These are phyloP conservation scores for Drosophila trapezifrons DNA, from an alignment of 1,140 invertebrate species.

Conservation along the genomic window DNA sequence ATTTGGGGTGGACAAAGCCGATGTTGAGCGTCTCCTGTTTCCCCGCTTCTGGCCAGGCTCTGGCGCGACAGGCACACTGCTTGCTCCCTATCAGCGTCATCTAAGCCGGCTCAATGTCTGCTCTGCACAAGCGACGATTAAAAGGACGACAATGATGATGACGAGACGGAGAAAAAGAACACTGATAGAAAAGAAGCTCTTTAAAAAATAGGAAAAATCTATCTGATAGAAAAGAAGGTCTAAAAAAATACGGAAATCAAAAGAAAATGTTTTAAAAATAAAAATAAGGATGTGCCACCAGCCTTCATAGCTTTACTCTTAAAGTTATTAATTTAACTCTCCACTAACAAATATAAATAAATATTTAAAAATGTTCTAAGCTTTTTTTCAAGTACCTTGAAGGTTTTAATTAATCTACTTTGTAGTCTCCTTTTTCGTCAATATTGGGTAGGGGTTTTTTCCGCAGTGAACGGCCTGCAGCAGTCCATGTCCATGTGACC, in stretches of 20 bases:
- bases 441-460: neutral
- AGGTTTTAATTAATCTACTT: conserved; percentile 6
- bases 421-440: neutral
- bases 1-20: conserved; percentile 52
- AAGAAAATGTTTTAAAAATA: neutral
- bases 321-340: neutral
- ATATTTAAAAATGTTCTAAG: neutral
- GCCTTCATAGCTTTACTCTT: no score
- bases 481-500: conserved; percentile 44
- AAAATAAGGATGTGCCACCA: neutral
- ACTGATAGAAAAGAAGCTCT: conserved; percentile 15
- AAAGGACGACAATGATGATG: conserved; percentile 44
- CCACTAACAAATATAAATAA: neutral
- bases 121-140: conserved; percentile 48
- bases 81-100: conserved; percentile 57
- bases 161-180: conserved; percentile 31
- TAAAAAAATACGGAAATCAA: neutral
- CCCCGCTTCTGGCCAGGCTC: conserved; percentile 17
- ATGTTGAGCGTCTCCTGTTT: conserved; percentile 35
- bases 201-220: no score
- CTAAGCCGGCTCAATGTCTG: conserved; percentile 75
- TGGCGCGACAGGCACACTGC: conserved; percentile 4
- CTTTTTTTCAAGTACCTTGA: neutral
- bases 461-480: conserved; percentile 28
- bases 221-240: conserved; percentile 10